Percentiles rank a stretch among this genome's conserved stretches.
phyloP scores from a whole-genome alignment of 1,140 invertebrate genomes.

The Dinoponera quadriceps region DNA sequence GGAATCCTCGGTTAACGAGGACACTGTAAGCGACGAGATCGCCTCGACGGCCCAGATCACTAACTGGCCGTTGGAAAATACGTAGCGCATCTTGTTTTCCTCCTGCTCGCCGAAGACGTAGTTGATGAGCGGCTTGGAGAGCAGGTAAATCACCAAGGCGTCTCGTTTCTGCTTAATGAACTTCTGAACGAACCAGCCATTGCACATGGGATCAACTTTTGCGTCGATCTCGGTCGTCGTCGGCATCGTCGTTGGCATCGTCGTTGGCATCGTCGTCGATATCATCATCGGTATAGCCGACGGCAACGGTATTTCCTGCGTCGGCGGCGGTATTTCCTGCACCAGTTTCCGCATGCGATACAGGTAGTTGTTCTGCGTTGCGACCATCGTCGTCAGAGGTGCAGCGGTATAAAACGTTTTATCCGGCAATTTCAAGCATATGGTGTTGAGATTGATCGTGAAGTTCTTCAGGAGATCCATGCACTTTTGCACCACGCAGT shows the following conservation, averaged over 20 bases:
- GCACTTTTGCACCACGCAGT: constrained; percentile 88
- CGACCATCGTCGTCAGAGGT: constrained; percentile 33
- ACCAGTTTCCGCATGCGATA: constrained; percentile 81
- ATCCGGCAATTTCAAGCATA: constrained; percentile 76
- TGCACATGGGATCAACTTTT: constrained; percentile 7
- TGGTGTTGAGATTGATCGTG: constrained; percentile 86
- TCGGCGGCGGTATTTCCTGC: constrained; percentile 1
- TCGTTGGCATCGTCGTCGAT: no score
- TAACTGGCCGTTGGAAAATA: constrained; percentile 88
- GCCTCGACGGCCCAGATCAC: constrained; percentile 90
- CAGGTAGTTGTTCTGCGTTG: constrained; percentile 71
- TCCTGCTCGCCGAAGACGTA: constrained; percentile 90
- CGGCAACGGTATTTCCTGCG: no score
- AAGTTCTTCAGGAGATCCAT: constrained; percentile 88
- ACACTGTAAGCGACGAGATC: constrained; percentile 88
- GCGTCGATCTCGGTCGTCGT: background rate
- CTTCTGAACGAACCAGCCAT: constrained; percentile 69
- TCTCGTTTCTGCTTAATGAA: constrained; percentile 77
- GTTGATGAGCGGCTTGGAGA: constrained; percentile 87
- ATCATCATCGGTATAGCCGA: no score
- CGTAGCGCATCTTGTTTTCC: constrained; percentile 88
- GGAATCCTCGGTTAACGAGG: constrained; percentile 90
- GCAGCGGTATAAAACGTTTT: constrained; percentile 25
- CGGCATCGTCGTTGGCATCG: no score
- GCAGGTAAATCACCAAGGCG: constrained; percentile 76